These are phyloP conservation scores for Dendrocincla fuliginosa DNA, from an alignment of 2,797 vertebrate genomes.

Conservation along the genomic window DNA sequence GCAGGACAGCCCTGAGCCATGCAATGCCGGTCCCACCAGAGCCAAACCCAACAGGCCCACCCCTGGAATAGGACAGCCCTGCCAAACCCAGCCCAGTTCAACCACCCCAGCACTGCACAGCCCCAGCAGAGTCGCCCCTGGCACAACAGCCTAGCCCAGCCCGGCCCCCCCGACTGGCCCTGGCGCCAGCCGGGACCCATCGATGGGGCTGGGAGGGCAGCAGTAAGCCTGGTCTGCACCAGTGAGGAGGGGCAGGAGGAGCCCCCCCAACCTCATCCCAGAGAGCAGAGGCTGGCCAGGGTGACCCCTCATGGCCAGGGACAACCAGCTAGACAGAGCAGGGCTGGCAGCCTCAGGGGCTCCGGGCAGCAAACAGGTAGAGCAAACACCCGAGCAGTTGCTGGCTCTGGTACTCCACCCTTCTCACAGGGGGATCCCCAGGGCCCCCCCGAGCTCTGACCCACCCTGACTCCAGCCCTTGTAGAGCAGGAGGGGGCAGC, in stretches of 20 bases:
- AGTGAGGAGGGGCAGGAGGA: not conserved
- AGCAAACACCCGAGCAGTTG: not conserved
- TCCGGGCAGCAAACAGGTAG: not conserved
- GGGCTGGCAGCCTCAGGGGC: not conserved
- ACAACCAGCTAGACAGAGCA: not conserved
- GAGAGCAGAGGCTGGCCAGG: not conserved
- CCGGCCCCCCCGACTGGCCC: fast-evolving
- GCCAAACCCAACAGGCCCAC: not conserved
- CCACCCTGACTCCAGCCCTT: fast-evolving
- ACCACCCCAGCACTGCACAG: not conserved
- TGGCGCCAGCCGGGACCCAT: not conserved
- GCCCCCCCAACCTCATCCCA: too few species aligned
- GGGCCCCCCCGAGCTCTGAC: fast-evolving
- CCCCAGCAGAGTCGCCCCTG: not conserved
- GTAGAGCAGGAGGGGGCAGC: not conserved
- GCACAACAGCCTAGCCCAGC: not conserved
- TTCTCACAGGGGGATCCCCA: not conserved
- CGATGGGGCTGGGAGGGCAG: not conserved
- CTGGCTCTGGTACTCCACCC: not conserved
- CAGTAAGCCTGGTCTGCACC: fast-evolving
- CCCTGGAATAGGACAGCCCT: not conserved
- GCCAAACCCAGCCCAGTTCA: not conserved
- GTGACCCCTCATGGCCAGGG: not conserved
- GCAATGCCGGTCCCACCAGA: not conserved
- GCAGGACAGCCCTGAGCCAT: not conserved